phyloP scores from a whole-genome alignment of 2,797 vertebrate genomes.

The Xenopus petersii region DNA sequence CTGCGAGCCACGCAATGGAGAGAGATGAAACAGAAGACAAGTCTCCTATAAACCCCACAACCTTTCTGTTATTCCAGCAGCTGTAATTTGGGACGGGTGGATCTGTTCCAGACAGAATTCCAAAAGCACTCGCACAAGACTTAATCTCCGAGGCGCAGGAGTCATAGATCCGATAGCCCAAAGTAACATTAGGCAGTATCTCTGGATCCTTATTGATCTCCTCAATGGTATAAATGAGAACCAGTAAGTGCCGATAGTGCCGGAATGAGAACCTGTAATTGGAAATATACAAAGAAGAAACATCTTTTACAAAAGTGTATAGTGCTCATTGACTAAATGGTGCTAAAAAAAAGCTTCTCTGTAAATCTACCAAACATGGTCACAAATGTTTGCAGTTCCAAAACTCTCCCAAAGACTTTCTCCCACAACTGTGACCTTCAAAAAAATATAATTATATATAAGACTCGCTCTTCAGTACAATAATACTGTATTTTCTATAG shows the following conservation, averaged over 20 bases:
- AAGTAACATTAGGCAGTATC: neutral
- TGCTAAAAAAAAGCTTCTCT: too few species aligned
- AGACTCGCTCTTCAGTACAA: too few species aligned
- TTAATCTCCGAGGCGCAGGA: neutral
- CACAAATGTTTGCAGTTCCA: too few species aligned
- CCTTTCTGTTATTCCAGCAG: neutral
- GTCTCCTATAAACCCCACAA: conserved; percentile 25
- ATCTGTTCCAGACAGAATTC: neutral
- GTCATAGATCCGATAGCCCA: conserved; percentile 2
- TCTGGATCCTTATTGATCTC: neutral
- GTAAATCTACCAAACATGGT: too few species aligned
- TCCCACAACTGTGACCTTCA: too few species aligned
- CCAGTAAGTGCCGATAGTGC: neutral
- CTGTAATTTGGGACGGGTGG: conserved; percentile 14
- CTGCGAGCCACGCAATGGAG: neutral
- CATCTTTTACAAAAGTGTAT: too few species aligned
- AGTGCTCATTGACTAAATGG: too few species aligned
- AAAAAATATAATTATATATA: too few species aligned
- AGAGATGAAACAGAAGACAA: neutral
- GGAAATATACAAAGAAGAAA: too few species aligned
- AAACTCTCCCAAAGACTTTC: too few species aligned
- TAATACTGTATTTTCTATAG: too few species aligned
- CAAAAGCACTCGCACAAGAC: neutral
- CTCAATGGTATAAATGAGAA: neutral
- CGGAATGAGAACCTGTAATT: neutral